These are phyloP conservation scores for Heptranchias perlo DNA, from an alignment of 2,113 vertebrate species.

Conservation along the genomic window DNA sequence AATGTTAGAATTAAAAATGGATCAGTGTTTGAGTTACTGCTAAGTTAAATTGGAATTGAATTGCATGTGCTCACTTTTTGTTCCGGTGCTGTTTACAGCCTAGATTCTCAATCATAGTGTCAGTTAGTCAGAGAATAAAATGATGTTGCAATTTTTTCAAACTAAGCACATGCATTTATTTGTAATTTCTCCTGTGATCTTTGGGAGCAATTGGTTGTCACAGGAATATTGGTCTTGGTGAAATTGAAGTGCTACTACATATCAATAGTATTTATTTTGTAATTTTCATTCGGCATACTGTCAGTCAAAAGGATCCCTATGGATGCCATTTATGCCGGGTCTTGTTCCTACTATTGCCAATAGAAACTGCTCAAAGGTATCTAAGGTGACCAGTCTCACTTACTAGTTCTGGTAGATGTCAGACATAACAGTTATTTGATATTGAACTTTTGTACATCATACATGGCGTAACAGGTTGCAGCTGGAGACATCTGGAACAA, in stretches of 20 bases:
- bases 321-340: not conserved
- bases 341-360: not conserved
- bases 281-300: not conserved
- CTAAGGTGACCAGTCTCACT: not conserved
- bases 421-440: not conserved
- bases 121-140: not conserved
- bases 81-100: not conserved
- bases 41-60: not conserved
- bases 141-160: not conserved
- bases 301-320: not conserved
- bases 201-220: not conserved
- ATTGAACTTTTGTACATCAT: not conserved
- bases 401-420: not conserved
- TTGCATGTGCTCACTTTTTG: no score
- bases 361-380: not conserved
- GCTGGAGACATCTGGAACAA: not conserved
- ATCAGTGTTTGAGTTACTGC: not conserved
- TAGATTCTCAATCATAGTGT: not conserved
- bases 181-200: not conserved
- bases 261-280: not conserved
- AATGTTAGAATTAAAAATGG: slow-evolving; percentile 5
- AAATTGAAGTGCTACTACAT: not conserved
- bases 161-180: not conserved
- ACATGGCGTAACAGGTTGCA: no score
- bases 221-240: not conserved